phyloP scores from a whole-genome alignment of 2,113 vertebrate genomes.

The Eptatretus burgeri region DNA sequence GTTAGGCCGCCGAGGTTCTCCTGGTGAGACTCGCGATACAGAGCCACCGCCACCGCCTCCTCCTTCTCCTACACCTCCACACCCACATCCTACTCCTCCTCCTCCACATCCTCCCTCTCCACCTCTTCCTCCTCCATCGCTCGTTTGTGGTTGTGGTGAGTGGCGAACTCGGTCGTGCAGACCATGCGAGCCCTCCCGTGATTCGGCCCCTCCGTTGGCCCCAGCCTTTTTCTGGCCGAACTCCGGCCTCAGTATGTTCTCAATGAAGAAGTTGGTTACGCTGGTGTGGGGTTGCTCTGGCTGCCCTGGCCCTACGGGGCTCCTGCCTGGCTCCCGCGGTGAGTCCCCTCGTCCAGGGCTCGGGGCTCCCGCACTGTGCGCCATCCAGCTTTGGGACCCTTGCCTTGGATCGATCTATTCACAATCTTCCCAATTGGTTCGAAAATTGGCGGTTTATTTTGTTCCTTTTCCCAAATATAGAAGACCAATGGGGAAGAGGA shows the following conservation, averaged over 20 bases:
- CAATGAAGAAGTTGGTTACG: constrained; percentile 88
- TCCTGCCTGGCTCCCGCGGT: no score
- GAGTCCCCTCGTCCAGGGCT: no score
- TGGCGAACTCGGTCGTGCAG: neutral
- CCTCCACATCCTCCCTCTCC: neutral
- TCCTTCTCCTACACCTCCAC: neutral
- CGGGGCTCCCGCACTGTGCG: no score
- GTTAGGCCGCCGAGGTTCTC: neutral
- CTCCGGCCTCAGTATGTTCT: constrained; percentile 69
- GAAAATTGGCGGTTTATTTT: no score
- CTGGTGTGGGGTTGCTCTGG: constrained; percentile 26
- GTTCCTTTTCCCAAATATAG: no score
- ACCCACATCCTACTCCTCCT: neutral
- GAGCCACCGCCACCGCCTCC: neutral
- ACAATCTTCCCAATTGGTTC: no score
- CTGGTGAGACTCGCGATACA: neutral
- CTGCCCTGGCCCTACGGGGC: no score
- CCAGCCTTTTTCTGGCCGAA: constrained; percentile 49
- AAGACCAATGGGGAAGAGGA: no score
- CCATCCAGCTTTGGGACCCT: no score
- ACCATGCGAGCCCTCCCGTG: no score
- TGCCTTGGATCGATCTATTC: no score
- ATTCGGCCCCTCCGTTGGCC: no score
- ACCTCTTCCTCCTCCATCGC: neutral
- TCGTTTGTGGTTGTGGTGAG: neutral